Conservation (phyloP, 2,888 invertebrate species). For the Lottia scabra region DNA sequence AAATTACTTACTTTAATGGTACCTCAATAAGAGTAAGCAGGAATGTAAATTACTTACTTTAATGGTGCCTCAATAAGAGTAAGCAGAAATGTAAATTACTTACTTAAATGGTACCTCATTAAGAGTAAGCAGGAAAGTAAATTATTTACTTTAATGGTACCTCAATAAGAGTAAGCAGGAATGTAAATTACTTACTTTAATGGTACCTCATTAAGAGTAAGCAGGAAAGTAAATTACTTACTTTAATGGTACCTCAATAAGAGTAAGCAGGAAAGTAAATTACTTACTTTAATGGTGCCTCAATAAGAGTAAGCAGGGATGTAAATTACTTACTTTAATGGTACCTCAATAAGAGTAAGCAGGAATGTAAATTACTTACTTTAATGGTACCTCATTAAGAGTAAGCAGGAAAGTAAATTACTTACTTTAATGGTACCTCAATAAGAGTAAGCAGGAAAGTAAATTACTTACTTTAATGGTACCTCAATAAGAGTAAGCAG, state of each 20-base stretch:
- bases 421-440: slow-evolving; percentile 42
- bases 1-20: slow-evolving; percentile 45
- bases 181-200: slow-evolving; percentile 48
- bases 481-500: slow-evolving; percentile 44
- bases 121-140: slow-evolving; percentile 46
- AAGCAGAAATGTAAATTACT: slow-evolving; percentile 49
- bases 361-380: slow-evolving; percentile 49
- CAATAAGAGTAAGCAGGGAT: slow-evolving; percentile 42
- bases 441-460: slow-evolving; percentile 46
- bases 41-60: slow-evolving; percentile 46
- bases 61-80: slow-evolving; percentile 45
- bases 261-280: slow-evolving; percentile 47
- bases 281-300: slow-evolving; percentile 43
- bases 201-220: slow-evolving; percentile 44
- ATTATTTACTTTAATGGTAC: slow-evolving; percentile 45
- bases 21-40: slow-evolving; percentile 44
- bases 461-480: slow-evolving; percentile 45
- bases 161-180: slow-evolving; percentile 43
- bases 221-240: slow-evolving; percentile 48
- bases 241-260: slow-evolving; percentile 45
- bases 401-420: slow-evolving; percentile 49
- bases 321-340: slow-evolving; percentile 49
- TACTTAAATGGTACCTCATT: slow-evolving; percentile 44
- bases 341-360: slow-evolving; percentile 43
- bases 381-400: slow-evolving; percentile 44